Conservation (phyloP, 2,797 vertebrate species). For the Microcaecilia unicolor region DNA sequence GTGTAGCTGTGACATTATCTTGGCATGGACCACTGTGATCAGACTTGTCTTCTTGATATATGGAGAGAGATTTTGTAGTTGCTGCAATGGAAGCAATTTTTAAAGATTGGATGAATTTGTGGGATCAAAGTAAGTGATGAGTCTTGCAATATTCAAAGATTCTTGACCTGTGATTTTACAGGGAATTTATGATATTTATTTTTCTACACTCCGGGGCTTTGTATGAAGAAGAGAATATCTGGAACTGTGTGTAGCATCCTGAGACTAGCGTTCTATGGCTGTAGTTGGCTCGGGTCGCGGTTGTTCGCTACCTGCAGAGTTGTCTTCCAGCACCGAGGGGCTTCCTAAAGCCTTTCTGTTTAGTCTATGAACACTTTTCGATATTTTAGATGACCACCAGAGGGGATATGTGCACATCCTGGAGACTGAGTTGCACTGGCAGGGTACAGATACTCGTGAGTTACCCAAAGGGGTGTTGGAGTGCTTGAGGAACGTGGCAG, state of each 20-base stretch:
- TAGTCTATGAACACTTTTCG: slow-evolving; percentile 84
- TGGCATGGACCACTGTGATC: too few species aligned
- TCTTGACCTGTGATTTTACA: too few species aligned
- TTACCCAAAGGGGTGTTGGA: slow-evolving; percentile 76
- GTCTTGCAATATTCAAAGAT: too few species aligned
- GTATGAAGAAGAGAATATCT: background rate
- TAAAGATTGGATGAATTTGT: too few species aligned
- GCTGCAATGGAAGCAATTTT: too few species aligned
- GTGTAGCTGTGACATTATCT: too few species aligned
- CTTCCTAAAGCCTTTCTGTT: slow-evolving; percentile 81
- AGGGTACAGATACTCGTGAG: slow-evolving; percentile 69
- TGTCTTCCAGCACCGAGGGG: slow-evolving; percentile 58
- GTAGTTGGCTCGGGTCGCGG: slow-evolving; percentile 48
- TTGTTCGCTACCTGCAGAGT: slow-evolving; percentile 39
- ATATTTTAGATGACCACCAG: slow-evolving; percentile 81
- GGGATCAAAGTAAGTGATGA: too few species aligned
- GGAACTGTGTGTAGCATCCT: background rate
- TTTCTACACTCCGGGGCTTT: too few species aligned
- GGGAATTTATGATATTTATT: too few species aligned
- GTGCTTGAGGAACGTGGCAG: slow-evolving; percentile 70
- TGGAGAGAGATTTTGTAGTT: too few species aligned
- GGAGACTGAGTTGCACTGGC: slow-evolving; percentile 94
- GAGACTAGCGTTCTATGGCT: slow-evolving; percentile 30
- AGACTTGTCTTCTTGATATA: too few species aligned
- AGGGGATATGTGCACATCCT: slow-evolving; percentile 81